phyloP scores from a whole-genome alignment of 2,888 invertebrate species.

The Perizoma affinitatum region DNA sequence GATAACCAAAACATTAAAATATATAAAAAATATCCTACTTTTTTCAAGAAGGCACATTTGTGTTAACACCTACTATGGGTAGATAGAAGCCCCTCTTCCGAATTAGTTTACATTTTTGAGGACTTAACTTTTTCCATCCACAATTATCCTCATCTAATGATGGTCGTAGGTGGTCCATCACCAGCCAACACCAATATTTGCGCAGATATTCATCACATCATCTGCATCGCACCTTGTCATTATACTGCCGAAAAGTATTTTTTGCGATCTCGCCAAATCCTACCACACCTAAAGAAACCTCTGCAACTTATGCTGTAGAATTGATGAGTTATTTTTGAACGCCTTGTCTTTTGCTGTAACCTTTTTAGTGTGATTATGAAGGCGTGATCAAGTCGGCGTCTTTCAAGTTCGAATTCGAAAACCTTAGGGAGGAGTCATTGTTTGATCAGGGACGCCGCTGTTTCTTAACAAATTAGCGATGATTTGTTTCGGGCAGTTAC shows the following conservation, averaged over 20 bases:
- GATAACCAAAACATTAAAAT: no score
- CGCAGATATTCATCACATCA: slow-evolving; percentile 56
- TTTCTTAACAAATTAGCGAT: slow-evolving; percentile 68
- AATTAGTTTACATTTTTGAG: no score
- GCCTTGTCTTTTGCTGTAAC: background rate
- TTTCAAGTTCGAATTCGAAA: slow-evolving; percentile 11
- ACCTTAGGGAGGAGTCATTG: slow-evolving; percentile 34
- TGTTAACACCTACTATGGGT: no score
- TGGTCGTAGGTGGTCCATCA: slow-evolving; percentile 58
- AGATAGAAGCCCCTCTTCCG: no score
- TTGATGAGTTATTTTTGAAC: slow-evolving; percentile 12
- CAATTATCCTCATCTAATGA: background rate
- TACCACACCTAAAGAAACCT: no score
- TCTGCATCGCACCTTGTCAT: slow-evolving; percentile 60
- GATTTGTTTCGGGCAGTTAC: slow-evolving; percentile 47
- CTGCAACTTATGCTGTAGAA: slow-evolving; percentile 2
- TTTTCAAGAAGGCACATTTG: no score
- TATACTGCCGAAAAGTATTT: slow-evolving; percentile 56
- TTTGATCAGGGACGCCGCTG: slow-evolving; percentile 52
- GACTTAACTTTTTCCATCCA: no score
- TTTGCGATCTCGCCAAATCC: slow-evolving; percentile 13
- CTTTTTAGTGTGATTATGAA: slow-evolving; percentile 21
- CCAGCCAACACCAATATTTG: slow-evolving; percentile 63
- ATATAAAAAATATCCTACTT: no score
- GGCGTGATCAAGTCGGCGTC: slow-evolving; percentile 25